phyloP scores from a whole-genome alignment of 2,113 vertebrate species.

The Ifrita kowaldi region DNA sequence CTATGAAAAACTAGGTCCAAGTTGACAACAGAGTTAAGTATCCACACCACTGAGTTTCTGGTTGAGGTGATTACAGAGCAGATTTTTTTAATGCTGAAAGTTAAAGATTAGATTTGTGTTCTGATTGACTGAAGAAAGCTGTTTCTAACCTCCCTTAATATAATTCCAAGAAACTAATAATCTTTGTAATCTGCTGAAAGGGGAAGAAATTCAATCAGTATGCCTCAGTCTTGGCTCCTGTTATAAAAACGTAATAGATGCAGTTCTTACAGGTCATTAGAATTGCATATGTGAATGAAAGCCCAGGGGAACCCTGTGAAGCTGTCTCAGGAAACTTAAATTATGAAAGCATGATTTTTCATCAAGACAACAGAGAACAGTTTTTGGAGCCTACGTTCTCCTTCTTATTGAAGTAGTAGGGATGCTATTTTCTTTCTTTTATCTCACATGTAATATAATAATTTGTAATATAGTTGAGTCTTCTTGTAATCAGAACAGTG shows the following conservation, averaged over 20 bases:
- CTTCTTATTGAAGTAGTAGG: background rate
- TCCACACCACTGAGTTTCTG: background rate
- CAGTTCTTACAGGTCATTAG: constrained; percentile 24
- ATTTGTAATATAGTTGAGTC: background rate
- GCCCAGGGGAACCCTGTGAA: background rate
- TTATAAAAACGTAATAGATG: constrained; percentile 24
- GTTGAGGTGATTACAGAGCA: background rate
- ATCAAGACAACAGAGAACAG: background rate
- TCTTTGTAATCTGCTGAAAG: constrained; percentile 30
- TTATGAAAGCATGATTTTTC: background rate
- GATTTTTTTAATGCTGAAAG: background rate
- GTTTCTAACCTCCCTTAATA: background rate
- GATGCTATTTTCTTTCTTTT: background rate
- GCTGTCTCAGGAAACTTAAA: background rate
- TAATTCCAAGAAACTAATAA: constrained; percentile 25
- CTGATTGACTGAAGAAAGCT: constrained; percentile 6
- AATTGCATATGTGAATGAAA: constrained; percentile 31
- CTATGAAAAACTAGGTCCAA: background rate
- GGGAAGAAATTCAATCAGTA: background rate
- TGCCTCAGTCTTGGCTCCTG: background rate
- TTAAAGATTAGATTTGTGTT: constrained; percentile 29
- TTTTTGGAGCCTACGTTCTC: background rate
- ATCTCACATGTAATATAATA: background rate
- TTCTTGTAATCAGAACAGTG: background rate
- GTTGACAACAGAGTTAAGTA: background rate